Base-by-base conservation (phyloP, 2,888 invertebrate species). In the Cryptus viduatorius region DNA sequence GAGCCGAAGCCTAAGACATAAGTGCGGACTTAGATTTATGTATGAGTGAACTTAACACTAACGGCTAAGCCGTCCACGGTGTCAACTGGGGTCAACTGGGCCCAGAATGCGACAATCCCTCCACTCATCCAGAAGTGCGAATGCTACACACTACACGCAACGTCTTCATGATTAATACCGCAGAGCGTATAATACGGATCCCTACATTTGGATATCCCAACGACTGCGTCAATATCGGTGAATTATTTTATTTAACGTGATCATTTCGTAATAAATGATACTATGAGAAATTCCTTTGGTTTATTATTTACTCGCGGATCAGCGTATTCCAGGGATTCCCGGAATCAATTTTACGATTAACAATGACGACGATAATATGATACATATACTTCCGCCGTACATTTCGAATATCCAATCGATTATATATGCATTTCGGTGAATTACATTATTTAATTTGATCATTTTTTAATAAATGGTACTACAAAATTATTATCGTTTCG, bases 51-150 rank as follows among this genome's bases (percentile, higher is more conserved):
- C 89, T 92, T 92, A 92, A 92, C 92, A 92, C 92, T 90, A 92
- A 92, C 92, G 93, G 93, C 93, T 93, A 93, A 93, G 93, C 93
- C 93, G 91, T 92, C 86, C 89, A 89, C 89, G 87, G 88, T 93
- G 93, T 93, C 92, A 94, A 93, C 93, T 88, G 90, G 93, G 93
- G 93, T 93, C 91, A 94, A 93, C 93, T 93, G 91, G 93, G 87
- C 91, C 92, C 93, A 93, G 93, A 93, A 93, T 93, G 93, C 93
- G 93, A 91, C 92, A 91, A 92, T 93, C 92, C 92, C 90, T 88
- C 88, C 89, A 90, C 89, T 88, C 85, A 82, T 82, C 84, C 82
- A 79, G 84, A 84, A 84, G 84, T 84, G 84, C 82, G 82, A 90
- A 88, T 89, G 90, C 90, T 89, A 91, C 82, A 79, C 84, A 84